Evolutionary conservation across 2,888 invertebrate genomes (phyloP).

Genomic region (Latheticus oryzae): DNA sequence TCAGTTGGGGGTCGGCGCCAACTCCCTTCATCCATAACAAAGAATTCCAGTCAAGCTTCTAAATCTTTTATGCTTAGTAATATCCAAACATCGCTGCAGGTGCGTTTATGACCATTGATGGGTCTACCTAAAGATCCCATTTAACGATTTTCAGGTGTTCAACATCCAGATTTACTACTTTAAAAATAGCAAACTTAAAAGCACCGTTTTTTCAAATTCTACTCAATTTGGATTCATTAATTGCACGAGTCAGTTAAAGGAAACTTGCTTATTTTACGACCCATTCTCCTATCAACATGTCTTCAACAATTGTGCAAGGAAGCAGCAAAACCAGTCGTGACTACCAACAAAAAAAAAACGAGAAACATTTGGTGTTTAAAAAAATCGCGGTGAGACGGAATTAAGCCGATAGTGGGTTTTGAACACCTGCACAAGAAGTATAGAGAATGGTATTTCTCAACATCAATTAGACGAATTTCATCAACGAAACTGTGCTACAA

Average conservation of each 20-base stretch:
- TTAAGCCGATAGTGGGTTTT: conserved; percentile 51
- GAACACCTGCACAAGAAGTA: conserved; percentile 56
- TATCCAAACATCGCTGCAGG: conserved; percentile 52
- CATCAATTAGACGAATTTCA: conserved; percentile 40
- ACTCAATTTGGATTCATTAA: no score
- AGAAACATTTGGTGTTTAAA: conserved; percentile 48
- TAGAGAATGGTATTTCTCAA: conserved; percentile 42
- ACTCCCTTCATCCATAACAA: conserved; percentile 57
- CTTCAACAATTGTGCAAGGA: conserved; percentile 49
- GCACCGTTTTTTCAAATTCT: no score
- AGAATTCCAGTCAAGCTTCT: conserved; percentile 49
- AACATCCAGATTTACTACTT: no score
- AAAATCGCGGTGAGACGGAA: conserved; percentile 51
- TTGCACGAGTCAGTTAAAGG: conserved; percentile 8
- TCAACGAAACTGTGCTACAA: no score
- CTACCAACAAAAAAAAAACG: conserved; percentile 52
- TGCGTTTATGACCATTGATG: conserved; percentile 54
- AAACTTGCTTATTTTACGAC: conserved; percentile 27
- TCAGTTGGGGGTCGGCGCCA: conserved; percentile 57
- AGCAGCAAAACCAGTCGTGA: conserved; percentile 53
- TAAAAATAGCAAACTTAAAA: no score
- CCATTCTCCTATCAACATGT: conserved; percentile 39
- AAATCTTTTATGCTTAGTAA: conserved; percentile 45
- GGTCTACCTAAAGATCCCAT: conserved; percentile 38
- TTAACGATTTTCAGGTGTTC: conserved; percentile 42